Evolutionary conservation across 2,797 vertebrate species (phyloP), one percentile per base, ranked within the genome.

Genomic region (Coranthus polyacanthus): DNA sequence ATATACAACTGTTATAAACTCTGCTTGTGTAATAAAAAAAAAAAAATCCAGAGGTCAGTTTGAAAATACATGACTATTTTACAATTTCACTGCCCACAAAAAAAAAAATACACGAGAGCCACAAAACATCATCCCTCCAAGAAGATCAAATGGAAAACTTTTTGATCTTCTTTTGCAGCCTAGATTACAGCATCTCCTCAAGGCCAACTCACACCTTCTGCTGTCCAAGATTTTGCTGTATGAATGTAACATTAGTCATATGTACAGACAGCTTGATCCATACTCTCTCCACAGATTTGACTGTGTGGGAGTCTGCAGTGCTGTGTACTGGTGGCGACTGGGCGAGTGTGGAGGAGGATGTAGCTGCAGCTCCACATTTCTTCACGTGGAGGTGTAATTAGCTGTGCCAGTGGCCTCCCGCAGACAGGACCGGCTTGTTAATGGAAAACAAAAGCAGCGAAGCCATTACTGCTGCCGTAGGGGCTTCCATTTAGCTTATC

Each of bases 321-420:
- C 32, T 50, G 17, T 49, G 62, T 29, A 9, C 41, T 39, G 72
- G 7, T 50, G 58, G 21, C n/a, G 54, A 15, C 53, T 66, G 65
- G 42, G 51, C 22, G 41, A 53, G 63, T 82, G 75, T 62, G 74
- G 79, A 83, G 75, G 82, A 74, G 72, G 77, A 78, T 43, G 51
- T 21, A 59, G 75, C 75, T 68, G 65, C 53, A 64, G 72, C 79
- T 74, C 52, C 72, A 73, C 59, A 67, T 77, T 67, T 52, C 73
- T 68, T 68, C 47, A 75, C 58, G 38, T 72, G 73, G 64, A 81
- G 69, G 66, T 69, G 75, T 84, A 88, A 88, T 90, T 84, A 88
- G 41, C 55, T 39, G 59, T 70, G 59, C 47, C 63, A 72, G 59
- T 34, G n/a, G 11, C 22, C 58, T 54, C 73, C 54, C 53, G 42